Percentiles rank a stretch among this genome's conserved stretches.
These are phyloP conservation scores for Coracopsis vasa DNA, from an alignment of 2,113 vertebrate genomes.

Conservation along the genomic window DNA sequence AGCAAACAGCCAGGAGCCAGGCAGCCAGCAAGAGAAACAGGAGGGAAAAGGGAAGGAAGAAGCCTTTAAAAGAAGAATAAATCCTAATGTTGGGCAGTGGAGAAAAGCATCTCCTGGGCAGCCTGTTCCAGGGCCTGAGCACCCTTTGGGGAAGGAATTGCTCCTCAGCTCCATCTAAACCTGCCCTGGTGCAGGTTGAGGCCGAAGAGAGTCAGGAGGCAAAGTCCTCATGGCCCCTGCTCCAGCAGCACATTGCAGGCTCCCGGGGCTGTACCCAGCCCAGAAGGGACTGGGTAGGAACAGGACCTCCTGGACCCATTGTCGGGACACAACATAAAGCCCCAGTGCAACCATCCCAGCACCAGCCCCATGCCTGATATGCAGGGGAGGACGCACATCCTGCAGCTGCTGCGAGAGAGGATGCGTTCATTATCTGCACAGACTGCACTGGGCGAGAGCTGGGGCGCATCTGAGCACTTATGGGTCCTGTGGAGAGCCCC, in stretches of 20 bases:
- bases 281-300: neutral
- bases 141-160: neutral
- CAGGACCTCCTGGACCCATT: accelerated
- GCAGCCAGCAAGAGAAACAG: neutral
- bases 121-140: neutral
- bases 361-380: neutral
- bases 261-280: neutral
- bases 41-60: neutral
- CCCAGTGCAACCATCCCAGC: accelerated
- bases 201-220: neutral
- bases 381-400: neutral
- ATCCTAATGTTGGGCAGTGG: neutral
- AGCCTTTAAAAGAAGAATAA: neutral
- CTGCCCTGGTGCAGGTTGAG: neutral
- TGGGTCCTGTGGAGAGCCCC: neutral
- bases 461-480: neutral
- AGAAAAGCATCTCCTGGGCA: neutral
- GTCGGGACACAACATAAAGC: accelerated
- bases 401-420: neutral
- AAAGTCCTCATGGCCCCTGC: neutral
- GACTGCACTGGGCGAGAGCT: neutral
- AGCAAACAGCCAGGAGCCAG: neutral
- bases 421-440: neutral
- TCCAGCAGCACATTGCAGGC: neutral
- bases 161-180: neutral